Base-by-base conservation (phyloP, 1,140 invertebrate genomes). In the Drosophila sulfurigaster region DNA sequence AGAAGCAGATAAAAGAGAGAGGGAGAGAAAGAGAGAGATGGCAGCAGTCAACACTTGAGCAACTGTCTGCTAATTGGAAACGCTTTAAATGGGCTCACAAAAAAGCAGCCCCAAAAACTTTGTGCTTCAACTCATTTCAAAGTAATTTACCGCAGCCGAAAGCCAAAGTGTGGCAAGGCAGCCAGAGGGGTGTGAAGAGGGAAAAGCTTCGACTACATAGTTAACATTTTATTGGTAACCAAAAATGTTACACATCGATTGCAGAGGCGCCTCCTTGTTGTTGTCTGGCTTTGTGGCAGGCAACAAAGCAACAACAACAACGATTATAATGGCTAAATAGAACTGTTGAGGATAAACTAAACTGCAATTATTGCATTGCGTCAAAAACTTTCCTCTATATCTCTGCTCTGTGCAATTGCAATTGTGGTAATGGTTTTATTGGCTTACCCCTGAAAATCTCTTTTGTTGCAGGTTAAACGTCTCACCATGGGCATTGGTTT, bases 401-500 rank as follows among this genome's bases (percentile, higher is more conserved):
- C 5, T 10, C 2, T 13, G 7, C 57, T 30, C 6, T 56, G 11
- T 20, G 38, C 38, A 38, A 32, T 32, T 8, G 35, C 35, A 38
- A 38, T 51, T 51, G 46, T 25, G 3, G 25, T 16, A n/a, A 30
- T 46, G 48, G 8, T 48, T 35, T 41, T 10, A 7, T n/a, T 10
- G 13, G 6, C 10, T 41, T 43, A 38, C 62, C 25, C 49, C 20
- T 25, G 28, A 59, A 56, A 48, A 11, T 49, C 35, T 25, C 32
- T 81, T 59, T 5, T 38, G 2, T 38, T 38, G 35, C 77, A 93
- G 92, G 92, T 93, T 5, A 93, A 93, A 65, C 90, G 92, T 10
- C 78, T 93, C 30, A 92, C 92, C 52, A 92, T 92, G 92, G 91
- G 91, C 35, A 92, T 93, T 48, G 92, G 92, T 7, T 59, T 93